Conservation (phyloP, 2,797 vertebrate species). For the Cephalopachus bancanus region DNA sequence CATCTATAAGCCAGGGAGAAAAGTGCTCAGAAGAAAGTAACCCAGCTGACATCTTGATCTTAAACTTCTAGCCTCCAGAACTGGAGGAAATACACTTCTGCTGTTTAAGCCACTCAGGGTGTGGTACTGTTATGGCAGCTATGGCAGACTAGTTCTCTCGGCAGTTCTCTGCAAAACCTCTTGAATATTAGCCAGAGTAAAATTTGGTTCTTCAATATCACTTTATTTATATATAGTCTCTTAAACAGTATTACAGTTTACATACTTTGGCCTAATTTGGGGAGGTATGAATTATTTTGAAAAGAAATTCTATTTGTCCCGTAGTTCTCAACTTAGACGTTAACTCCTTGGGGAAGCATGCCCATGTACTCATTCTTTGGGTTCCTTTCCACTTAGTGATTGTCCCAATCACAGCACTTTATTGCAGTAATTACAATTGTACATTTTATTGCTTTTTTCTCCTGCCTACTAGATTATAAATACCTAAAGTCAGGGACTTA, state of each 20-base stretch:
- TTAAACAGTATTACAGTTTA: slow-evolving; percentile 11
- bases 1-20: not conserved
- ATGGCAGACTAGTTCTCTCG: not conserved
- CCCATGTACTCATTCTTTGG: not conserved
- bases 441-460: slow-evolving; percentile 3
- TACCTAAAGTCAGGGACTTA: not conserved
- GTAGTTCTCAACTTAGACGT: slow-evolving; percentile 9
- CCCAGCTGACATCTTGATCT: not conserved
- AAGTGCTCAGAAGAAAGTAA: not conserved
- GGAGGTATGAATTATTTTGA: not conserved
- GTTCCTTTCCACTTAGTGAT: not conserved
- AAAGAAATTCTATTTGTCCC: not conserved
- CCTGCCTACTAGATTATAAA: not conserved
- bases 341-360: not conserved
- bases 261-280: not conserved
- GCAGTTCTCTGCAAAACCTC: not conserved
- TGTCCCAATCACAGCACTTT: not conserved
- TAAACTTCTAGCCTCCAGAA: not conserved
- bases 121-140: not conserved
- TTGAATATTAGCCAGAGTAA: slow-evolving; percentile 5
- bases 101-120: not conserved
- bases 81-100: not conserved
- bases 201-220: not conserved
- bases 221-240: not conserved
- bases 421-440: not conserved